Evolutionary conservation across 2,113 vertebrate species (phyloP).

Genomic region (Semicossyphus pulcher): DNA sequence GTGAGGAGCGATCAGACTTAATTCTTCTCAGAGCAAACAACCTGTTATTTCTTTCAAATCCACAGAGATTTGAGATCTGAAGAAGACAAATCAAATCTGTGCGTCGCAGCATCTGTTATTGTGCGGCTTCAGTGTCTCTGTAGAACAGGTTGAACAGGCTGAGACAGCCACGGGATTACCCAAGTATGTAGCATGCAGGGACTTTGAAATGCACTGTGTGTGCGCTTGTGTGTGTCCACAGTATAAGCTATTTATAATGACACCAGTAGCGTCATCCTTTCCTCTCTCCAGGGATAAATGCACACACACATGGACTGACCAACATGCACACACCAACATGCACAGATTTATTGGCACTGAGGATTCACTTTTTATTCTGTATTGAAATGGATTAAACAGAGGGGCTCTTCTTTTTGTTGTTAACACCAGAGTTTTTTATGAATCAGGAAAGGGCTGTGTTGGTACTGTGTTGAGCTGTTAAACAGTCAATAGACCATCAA

Average conservation of each 20-base stretch:
- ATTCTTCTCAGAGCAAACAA: conserved; percentile 12
- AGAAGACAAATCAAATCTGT: conserved; percentile 20
- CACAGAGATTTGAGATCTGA: background rate
- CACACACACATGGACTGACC: conserved; percentile 11
- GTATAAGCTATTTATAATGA: conserved; percentile 70
- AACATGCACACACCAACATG: background rate
- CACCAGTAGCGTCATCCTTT: conserved; percentile 68
- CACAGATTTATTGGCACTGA: conserved; percentile 3
- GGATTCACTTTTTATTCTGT: background rate
- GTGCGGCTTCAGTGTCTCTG: conserved; percentile 2
- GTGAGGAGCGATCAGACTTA: background rate
- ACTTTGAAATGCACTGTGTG: conserved; percentile 48
- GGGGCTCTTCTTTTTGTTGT: background rate
- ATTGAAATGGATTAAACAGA: conserved; percentile 1
- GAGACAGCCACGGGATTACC: conserved; percentile 62
- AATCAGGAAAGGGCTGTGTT: background rate
- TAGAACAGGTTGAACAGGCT: conserved; percentile 72
- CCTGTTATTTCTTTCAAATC: conserved; percentile 13
- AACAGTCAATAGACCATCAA: background rate
- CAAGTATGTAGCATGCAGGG: conserved; percentile 54
- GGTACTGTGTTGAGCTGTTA: background rate
- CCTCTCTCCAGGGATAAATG: conserved; percentile 58
- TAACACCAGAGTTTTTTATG: background rate
- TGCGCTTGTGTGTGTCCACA: conserved; percentile 29
- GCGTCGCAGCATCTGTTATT: conserved; percentile 19